phyloP scores from a whole-genome alignment of 2,797 vertebrate species.

The Astyanax mexicanus region DNA sequence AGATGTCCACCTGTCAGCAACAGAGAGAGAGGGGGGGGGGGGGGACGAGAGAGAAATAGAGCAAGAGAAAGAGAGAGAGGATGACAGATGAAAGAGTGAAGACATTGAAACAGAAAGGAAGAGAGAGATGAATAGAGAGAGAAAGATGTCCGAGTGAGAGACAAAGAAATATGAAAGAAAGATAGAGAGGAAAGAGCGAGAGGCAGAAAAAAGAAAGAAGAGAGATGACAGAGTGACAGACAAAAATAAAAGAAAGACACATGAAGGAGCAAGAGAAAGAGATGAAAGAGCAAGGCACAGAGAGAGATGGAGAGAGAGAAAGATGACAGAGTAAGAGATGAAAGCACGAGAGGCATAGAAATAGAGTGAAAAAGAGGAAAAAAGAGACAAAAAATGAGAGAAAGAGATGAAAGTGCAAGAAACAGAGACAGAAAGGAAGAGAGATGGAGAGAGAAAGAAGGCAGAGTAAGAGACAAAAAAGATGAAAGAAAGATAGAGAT shows the following conservation, averaged over 20 bases:
- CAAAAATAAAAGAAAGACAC: not conserved
- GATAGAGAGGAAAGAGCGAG: not conserved
- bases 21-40: not conserved
- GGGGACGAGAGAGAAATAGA: not conserved
- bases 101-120: not conserved
- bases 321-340: too few species aligned
- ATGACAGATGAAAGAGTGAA: too few species aligned
- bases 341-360: too few species aligned
- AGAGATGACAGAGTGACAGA: not conserved
- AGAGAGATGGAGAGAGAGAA: too few species aligned
- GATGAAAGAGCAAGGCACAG: too few species aligned
- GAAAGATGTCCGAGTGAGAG: too few species aligned
- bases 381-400: too few species aligned
- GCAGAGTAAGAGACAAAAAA: not conserved
- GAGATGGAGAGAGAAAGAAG: not conserved
- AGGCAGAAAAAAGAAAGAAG: not conserved
- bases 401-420: too few species aligned
- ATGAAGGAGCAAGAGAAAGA: not conserved
- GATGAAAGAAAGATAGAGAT: not conserved
- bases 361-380: too few species aligned
- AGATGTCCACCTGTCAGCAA: conserved; percentile 41
- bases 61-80: not conserved
- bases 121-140: not conserved
- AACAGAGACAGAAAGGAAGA: not conserved
- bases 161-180: too few species aligned